Evolutionary conservation across 2,113 vertebrate genomes (phyloP), one percentile per base, ranked within the genome.

Genomic region (Neopipo cinnamomea): DNA sequence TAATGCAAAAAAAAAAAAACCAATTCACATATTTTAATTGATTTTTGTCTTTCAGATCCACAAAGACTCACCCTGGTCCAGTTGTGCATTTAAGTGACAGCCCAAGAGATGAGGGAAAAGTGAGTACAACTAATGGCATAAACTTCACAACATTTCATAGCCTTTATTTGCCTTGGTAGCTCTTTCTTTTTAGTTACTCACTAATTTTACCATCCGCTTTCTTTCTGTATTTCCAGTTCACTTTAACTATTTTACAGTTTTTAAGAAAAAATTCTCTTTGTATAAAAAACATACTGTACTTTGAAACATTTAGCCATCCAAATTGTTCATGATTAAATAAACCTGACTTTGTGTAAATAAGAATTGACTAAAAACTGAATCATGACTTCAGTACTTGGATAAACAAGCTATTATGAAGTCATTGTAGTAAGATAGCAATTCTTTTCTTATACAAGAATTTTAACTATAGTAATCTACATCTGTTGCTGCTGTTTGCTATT

Each of bases 71-170:
- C 95, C 99, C 99, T 89, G 99, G 99, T 66, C 99, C 99, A 24
- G 99, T 99, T 95, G 99, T 99, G 87, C 99, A 99, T 96, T 98
- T 99, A 97, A 99, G 99, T 79, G 99, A 99, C 97, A 99, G 99
- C 91, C 99, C 99, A 78, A 99, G 99, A 98, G 99, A 99, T 76
- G 99, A 99, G 97, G 99, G 99, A 70, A 99, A 99, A 98, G 99
- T 99, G 97, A 98, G 99, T 98, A 97, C 66, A 61, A 47, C 18
- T 62, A n/a, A 49, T 41, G 9, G 47, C 78, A 39, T 67, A 88
- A 78, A 61, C 37, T 63, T 37, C 35, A 20, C 61, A 80, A 25
- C 11, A 33, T 86, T 91, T 92, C 25, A 10, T 65, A 72, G 37
- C 11, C 16, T 86, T 92, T 66, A 16, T 83, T 89, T 85, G 39